Percentiles rank a stretch among this genome's conserved stretches.
These are phyloP conservation scores for Philantomba maxwellii DNA, from an alignment of 2,113 vertebrate genomes.

Conservation along the genomic window DNA sequence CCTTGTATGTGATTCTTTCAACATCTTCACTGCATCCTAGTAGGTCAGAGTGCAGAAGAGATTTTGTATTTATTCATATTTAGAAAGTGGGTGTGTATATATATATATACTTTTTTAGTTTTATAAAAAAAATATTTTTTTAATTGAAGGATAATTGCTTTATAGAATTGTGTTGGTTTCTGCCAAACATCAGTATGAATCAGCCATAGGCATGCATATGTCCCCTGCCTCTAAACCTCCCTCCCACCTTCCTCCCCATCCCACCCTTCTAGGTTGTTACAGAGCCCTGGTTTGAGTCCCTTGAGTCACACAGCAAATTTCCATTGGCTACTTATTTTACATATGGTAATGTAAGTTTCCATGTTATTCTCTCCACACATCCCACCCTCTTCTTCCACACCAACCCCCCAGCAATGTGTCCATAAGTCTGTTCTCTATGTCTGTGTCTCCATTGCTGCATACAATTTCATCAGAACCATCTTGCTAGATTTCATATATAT, in stretches of 20 bases:
- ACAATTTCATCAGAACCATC: not conserved
- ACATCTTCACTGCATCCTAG: not conserved
- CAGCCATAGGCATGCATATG: not conserved
- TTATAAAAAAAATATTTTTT: not conserved
- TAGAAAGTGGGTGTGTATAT: not conserved
- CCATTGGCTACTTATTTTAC: not conserved
- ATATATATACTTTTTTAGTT: not conserved
- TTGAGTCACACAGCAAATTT: not conserved
- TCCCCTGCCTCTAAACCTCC: not conserved
- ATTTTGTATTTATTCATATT: constrained; percentile 10
- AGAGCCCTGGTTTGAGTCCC: not conserved
- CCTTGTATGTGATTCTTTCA: not conserved
- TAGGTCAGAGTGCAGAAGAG: not conserved
- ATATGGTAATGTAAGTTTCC: not conserved
- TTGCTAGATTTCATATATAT: not conserved
- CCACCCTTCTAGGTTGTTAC: not conserved
- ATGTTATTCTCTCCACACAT: not conserved
- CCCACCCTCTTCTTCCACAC: not conserved
- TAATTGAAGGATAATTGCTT: not conserved
- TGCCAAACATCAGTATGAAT: not conserved
- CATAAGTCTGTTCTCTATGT: not conserved
- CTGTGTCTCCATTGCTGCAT: not conserved
- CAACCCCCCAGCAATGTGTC: not conserved
- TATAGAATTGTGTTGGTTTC: not conserved
- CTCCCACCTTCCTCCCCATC: not conserved